These are phyloP conservation scores for Gandaritis pyraliata DNA, from an alignment of 2,888 invertebrate genomes.

Conservation along the genomic window DNA sequence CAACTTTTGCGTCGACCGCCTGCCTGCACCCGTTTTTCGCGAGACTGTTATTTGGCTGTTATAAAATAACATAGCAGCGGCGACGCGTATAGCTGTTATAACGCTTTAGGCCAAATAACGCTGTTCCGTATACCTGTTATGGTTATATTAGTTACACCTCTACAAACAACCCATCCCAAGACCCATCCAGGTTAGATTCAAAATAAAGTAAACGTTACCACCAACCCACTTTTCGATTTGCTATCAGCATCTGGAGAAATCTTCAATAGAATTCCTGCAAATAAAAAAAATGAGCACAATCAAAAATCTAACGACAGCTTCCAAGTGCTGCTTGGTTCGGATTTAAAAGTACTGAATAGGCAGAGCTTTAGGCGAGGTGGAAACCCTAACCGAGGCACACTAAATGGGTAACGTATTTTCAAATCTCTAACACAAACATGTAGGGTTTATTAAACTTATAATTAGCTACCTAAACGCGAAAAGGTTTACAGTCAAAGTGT, in stretches of 20 bases:
- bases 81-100: too few relatives aligned
- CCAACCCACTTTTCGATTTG: background rate
- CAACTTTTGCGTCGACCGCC: too few relatives aligned
- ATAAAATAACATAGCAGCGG: too few relatives aligned
- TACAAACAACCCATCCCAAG: too few relatives aligned
- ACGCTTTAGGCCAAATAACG: too few relatives aligned
- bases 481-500: too few relatives aligned
- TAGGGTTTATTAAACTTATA: too few relatives aligned
- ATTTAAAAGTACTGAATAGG: slow-evolving; percentile 10
- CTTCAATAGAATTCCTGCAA: slow-evolving; percentile 14
- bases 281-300: slow-evolving; percentile 16
- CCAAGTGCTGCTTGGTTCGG: slow-evolving; percentile 5
- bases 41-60: too few relatives aligned
- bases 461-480: too few relatives aligned
- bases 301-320: slow-evolving; percentile 9
- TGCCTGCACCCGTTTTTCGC: too few relatives aligned
- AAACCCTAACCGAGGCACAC: slow-evolving; percentile 17
- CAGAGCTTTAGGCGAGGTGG: slow-evolving; percentile 8
- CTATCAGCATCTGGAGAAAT: background rate
- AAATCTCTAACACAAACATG: background rate
- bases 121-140: too few relatives aligned
- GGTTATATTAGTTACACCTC: too few relatives aligned
- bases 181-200: background rate
- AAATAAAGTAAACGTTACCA: slow-evolving; percentile 8
- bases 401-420: background rate